phyloP scores from a whole-genome alignment of 1,140 invertebrate genomes.

The Drosophila kikkawai region DNA sequence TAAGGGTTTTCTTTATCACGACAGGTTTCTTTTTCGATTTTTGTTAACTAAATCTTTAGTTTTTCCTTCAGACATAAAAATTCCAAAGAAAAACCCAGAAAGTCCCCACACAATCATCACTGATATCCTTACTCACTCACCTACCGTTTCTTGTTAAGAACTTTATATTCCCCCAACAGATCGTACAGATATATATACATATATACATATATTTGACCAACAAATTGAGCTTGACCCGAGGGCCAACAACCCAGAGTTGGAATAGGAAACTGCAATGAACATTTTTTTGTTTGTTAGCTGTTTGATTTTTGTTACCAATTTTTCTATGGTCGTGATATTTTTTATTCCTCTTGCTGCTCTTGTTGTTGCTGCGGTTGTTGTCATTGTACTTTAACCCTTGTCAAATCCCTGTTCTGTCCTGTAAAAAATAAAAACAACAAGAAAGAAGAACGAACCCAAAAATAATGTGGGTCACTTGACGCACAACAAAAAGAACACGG shows the following conservation, averaged over 20 bases:
- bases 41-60: too few species aligned
- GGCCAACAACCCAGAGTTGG: constrained; percentile 24
- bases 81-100: background rate
- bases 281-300: background rate
- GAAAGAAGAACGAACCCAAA: constrained; percentile 42
- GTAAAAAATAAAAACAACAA: constrained; percentile 2
- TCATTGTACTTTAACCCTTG: constrained; percentile 53
- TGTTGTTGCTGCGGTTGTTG: constrained; percentile 38
- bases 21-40: background rate
- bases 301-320: constrained; percentile 50
- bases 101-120: constrained; percentile 38
- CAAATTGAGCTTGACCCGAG: constrained; percentile 40
- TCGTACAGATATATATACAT: constrained; percentile 14
- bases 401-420: constrained; percentile 42
- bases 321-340: constrained; percentile 36
- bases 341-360: constrained; percentile 10
- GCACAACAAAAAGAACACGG: constrained; percentile 43
- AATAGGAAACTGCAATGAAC: constrained; percentile 31
- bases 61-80: background rate
- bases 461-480: constrained; percentile 56
- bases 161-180: constrained; percentile 24
- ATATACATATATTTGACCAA: constrained; percentile 14
- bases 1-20: background rate
- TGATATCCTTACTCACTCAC: background rate
- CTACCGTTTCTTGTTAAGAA: constrained; percentile 9